These are phyloP conservation scores for Phaethornis superciliosus DNA, from an alignment of 2,113 vertebrate genomes.

Conservation along the genomic window DNA sequence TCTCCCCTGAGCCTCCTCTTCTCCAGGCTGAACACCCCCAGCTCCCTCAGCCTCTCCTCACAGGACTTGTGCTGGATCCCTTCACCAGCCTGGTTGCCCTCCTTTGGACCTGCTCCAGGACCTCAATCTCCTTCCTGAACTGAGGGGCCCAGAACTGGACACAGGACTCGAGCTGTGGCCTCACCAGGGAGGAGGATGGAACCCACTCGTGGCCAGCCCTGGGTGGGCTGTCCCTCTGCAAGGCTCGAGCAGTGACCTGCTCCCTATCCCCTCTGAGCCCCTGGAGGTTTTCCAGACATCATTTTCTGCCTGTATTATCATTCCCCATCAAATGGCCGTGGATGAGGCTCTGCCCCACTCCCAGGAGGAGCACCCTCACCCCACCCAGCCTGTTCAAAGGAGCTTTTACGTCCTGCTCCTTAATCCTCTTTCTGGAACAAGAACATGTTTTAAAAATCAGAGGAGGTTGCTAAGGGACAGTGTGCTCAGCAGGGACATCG, in stretches of 20 bases:
- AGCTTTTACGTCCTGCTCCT: neutral
- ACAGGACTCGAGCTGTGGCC: too few relatives aligned
- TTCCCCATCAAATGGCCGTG: neutral
- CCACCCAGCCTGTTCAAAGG: neutral
- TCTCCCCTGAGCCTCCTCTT: too few relatives aligned
- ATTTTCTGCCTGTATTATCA: rapidly evolving
- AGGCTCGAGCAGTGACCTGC: neutral
- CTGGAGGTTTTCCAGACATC: neutral
- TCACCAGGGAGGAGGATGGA: neutral
- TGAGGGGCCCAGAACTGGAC: too few relatives aligned
- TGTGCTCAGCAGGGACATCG: neutral
- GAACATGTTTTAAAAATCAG: neutral
- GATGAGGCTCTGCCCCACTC: neutral
- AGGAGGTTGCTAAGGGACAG: constrained; percentile 39
- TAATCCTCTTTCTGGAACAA: neutral
- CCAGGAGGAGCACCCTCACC: neutral
- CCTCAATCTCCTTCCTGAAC: too few relatives aligned
- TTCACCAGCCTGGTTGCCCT: too few relatives aligned
- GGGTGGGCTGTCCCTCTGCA: neutral
- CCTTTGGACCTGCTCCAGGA: too few relatives aligned
- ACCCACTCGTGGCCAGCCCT: neutral
- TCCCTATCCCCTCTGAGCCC: neutral
- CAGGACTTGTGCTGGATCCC: too few relatives aligned
- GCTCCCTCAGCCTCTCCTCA: too few relatives aligned
- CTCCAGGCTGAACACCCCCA: too few relatives aligned